phyloP scores from a whole-genome alignment of 2,797 vertebrate species.

The Eulemur albifrons region DNA sequence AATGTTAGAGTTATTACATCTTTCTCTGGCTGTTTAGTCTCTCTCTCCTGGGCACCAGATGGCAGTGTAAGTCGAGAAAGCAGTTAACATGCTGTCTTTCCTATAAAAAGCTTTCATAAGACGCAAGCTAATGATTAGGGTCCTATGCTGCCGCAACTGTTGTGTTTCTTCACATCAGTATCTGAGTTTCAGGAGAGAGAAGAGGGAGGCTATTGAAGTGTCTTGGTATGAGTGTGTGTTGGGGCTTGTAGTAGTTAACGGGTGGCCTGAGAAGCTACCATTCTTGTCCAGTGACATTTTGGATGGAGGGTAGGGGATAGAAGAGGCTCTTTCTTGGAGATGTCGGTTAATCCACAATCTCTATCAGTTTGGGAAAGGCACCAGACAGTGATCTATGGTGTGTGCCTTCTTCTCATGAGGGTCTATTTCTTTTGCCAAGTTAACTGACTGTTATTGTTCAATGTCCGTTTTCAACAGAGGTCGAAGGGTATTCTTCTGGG shows the following conservation, averaged over 20 bases:
- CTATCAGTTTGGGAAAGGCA: conserved; percentile 22
- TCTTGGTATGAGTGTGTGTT: background rate
- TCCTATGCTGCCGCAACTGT: background rate
- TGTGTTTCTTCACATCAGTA: background rate
- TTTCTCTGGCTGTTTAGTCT: conserved; percentile 10
- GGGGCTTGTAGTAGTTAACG: background rate
- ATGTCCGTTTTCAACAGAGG: conserved; percentile 87
- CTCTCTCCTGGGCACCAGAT: conserved; percentile 50
- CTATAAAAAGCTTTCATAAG: conserved; percentile 39
- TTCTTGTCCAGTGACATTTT: background rate
- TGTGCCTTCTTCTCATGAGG: background rate
- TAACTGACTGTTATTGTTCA: conserved; percentile 12
- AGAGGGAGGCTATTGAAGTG: background rate
- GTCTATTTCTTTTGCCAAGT: background rate
- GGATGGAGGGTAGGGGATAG: background rate
- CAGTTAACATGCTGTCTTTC: conserved; percentile 31
- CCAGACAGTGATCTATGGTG: background rate
- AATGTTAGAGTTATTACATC: background rate
- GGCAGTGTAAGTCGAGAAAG: conserved; percentile 29
- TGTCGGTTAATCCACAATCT: conserved; percentile 2
- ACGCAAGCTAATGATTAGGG: background rate
- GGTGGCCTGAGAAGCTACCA: background rate
- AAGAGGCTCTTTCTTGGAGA: background rate
- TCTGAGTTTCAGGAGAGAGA: conserved; percentile 57
- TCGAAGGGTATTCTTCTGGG: conserved; percentile 96